phyloP scores from a whole-genome alignment of 1,140 invertebrate genomes.

The Trichonephila inaurata region DNA sequence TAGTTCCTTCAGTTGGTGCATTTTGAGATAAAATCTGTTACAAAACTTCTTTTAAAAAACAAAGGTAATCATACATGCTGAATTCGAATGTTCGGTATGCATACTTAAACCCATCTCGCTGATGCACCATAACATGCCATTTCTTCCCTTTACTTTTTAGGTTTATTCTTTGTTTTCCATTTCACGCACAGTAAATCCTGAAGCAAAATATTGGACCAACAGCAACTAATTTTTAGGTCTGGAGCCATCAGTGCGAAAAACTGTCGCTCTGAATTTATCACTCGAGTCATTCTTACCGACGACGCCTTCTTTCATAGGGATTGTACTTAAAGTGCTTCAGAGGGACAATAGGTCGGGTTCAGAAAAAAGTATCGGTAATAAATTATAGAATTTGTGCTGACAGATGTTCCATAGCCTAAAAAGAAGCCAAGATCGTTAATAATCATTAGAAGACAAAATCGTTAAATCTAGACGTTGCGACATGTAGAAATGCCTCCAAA shows the following conservation, averaged over 20 bases:
- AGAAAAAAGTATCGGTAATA: no score
- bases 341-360: not conserved
- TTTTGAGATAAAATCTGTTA: not conserved
- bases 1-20: not conserved
- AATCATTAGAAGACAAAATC: no score
- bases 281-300: constrained; percentile 39
- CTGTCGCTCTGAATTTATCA: constrained; percentile 51
- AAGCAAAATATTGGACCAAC: constrained; percentile 49
- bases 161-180: constrained; percentile 24
- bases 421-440: no score
- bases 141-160: constrained; percentile 1
- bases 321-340: not conserved
- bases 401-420: no score
- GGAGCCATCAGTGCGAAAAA: constrained; percentile 42
- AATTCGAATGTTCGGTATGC: not conserved
- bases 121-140: not conserved
- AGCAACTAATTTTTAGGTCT: constrained; percentile 49
- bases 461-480: no score
- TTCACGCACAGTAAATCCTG: constrained; percentile 43
- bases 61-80: not conserved
- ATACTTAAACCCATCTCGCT: not conserved
- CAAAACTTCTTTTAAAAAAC: not conserved
- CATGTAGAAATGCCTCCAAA: no score
- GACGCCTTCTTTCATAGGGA: not conserved
- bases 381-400: no score